A percentile compares a stretch with the other conserved stretches of the same genome.
These are phyloP conservation scores for Ectemnius cavifrons DNA, from an alignment of 2,888 invertebrate species.

Conservation along the genomic window DNA sequence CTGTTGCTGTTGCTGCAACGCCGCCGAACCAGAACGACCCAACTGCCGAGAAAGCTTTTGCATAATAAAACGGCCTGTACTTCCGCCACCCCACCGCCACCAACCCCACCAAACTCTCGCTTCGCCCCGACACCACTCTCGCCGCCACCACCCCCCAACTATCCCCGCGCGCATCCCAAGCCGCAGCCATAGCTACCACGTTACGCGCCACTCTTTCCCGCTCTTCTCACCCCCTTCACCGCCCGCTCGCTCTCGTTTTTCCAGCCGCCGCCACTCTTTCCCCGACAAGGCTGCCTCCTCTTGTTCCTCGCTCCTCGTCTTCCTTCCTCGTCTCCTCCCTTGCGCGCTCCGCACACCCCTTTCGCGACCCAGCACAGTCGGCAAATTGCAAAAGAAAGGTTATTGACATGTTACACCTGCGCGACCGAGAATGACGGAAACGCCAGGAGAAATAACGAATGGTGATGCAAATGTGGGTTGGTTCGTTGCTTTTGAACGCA, in stretches of 20 bases:
- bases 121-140: conserved; percentile 30
- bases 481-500: too few relatives aligned
- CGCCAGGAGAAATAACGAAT: too few relatives aligned
- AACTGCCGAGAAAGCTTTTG: conserved; percentile 77
- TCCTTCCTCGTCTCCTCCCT: conserved; percentile 2
- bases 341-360: conserved; percentile 17
- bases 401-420: conserved; percentile 63
- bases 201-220: conserved; percentile 20
- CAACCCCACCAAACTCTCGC: conserved; percentile 51
- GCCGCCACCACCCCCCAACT: conserved; percentile 20
- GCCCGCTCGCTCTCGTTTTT: conserved; percentile 20
- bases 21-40: conserved; percentile 74
- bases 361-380: conserved; percentile 22
- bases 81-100: conserved; percentile 60
- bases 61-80: conserved; percentile 77
- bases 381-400: conserved; percentile 55
- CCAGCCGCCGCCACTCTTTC: conserved; percentile 21
- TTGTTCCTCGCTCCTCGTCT: too few relatives aligned
- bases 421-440: conserved; percentile 32
- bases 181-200: conserved; percentile 56
- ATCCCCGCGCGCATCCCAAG: conserved; percentile 20
- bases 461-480: too few relatives aligned
- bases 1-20: conserved; percentile 61
- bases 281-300: neutral
- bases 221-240: conserved; percentile 8